Conservation (phyloP, 1,140 invertebrate species). For the Drosophila virilis region DNA sequence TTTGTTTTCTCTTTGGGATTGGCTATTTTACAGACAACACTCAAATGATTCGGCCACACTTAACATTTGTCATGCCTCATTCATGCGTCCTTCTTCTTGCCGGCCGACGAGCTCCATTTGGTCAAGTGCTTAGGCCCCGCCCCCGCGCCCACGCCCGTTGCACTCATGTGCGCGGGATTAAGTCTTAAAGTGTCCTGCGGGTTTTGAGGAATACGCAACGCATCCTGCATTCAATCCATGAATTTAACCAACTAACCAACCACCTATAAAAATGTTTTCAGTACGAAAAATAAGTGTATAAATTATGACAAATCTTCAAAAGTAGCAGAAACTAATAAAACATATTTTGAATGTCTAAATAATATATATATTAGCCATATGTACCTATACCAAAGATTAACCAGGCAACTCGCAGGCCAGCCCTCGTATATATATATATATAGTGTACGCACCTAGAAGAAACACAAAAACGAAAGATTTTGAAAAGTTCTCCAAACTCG, state of each 20-base stretch:
- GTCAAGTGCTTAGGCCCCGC: neutral
- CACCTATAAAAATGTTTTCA: slow-evolving; percentile 30
- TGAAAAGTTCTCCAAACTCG: neutral
- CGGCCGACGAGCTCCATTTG: slow-evolving; percentile 7
- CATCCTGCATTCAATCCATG: slow-evolving; percentile 1
- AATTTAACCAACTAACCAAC: slow-evolving; percentile 18
- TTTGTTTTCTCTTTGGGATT: slow-evolving; percentile 20
- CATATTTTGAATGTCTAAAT: slow-evolving; percentile 69
- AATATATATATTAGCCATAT: slow-evolving; percentile 50
- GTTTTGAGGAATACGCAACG: neutral
- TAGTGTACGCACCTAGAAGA: slow-evolving; percentile 13
- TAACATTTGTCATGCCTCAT: slow-evolving; percentile 12
- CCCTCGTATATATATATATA: neutral
- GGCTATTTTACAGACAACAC: slow-evolving; percentile 50
- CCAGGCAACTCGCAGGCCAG: slow-evolving; percentile 2
- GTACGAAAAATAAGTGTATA: neutral
- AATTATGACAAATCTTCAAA: neutral
- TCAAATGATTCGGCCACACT: neutral
- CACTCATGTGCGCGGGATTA: slow-evolving; percentile 2
- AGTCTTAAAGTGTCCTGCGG: too few species aligned
- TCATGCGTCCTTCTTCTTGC: slow-evolving; percentile 9
- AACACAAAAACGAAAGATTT: neutral
- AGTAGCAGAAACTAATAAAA: neutral
- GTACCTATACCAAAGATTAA: slow-evolving; percentile 53
- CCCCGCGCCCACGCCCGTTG: neutral